Evolutionary conservation across 2,797 vertebrate genomes (phyloP).

Genomic region (Danio choprae): DNA sequence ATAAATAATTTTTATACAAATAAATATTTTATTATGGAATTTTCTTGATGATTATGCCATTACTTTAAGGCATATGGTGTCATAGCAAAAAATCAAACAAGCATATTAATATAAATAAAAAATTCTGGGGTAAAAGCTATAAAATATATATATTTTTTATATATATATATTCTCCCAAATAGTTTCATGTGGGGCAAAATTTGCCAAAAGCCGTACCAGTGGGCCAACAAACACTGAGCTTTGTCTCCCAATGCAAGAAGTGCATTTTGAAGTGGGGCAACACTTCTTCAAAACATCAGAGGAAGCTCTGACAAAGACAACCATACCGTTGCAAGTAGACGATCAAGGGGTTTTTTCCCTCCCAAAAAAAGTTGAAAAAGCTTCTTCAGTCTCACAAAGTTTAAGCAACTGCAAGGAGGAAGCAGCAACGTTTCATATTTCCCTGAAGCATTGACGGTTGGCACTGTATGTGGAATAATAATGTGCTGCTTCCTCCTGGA

Average conservation of each 20-base stretch:
- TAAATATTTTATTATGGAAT: too few species aligned
- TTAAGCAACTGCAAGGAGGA: neutral
- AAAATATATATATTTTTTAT: too few species aligned
- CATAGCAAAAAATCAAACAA: too few species aligned
- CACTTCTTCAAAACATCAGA: neutral
- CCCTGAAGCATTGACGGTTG: conserved; percentile 1
- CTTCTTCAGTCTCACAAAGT: conserved; percentile 7
- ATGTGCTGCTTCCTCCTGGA: neutral
- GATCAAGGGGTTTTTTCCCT: neutral
- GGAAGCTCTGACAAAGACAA: conserved; percentile 15
- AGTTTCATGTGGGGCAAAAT: neutral
- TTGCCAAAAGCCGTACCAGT: neutral
- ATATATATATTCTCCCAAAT: too few species aligned
- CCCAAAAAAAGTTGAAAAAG: conserved; percentile 1
- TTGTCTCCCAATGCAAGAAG: neutral
- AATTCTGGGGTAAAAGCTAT: too few species aligned
- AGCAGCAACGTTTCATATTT: conserved; percentile 9
- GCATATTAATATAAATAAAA: too few species aligned
- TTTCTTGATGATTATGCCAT: too few species aligned
- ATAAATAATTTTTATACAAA: too few species aligned
- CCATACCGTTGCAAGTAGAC: neutral
- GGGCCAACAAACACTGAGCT: neutral
- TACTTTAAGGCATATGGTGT: too few species aligned
- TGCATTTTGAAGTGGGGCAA: conserved; percentile 1
- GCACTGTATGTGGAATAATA: conserved; percentile 22